Base-by-base conservation (phyloP, 1,140 invertebrate genomes). In the Ruditapes philippinarum region DNA sequence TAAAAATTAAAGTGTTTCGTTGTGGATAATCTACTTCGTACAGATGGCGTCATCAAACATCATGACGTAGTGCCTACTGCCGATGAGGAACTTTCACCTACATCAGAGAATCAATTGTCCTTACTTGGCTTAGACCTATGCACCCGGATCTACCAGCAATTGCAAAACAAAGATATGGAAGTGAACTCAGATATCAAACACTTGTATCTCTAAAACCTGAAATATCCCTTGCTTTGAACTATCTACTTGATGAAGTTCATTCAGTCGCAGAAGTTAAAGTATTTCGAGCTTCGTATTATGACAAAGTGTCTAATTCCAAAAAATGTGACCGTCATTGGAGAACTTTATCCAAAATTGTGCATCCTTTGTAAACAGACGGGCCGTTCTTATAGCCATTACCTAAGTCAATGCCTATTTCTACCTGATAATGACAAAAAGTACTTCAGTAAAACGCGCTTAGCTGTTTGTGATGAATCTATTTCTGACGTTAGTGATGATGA, bases 71-170 rank as follows among this genome's bases (percentile, higher is more conserved):
- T 36, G 4, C 42, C 84, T 0, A 19, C 14, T 3, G 74, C 70
- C 0, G 91, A 92, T 82, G 91, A 91, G 73, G 91, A 91, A 49
- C 19, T 91, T 5, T 38, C 79, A 5, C 88, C 90, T n/a, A 74
- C 88, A 0, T 19, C 88, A 5, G 89, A 92, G 74, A 45, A 45
- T 45, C 14, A 45, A 45, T 45, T 14, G 42, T 45, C 5, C 42
- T 45, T 45, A 45, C 42, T 14, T 81, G 79, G 54, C 54, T 62
- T 0, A 31, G 79, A 22, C 54, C 25, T 19, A 60, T 62, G 0
- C 79, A 81, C 40, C 79, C 49, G 1, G 33, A 81, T 22, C 49
- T 81, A 33, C 79, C 54, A 3, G 79, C 79, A 2, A 31, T 81
- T 73, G 68, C 40, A 36, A 73, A 73, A 38, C 68, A 73, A 19